A percentile compares a stretch with the other conserved stretches of the same genome.
Conservation (phyloP, 2,888 invertebrate species). For the Patella depressa region DNA sequence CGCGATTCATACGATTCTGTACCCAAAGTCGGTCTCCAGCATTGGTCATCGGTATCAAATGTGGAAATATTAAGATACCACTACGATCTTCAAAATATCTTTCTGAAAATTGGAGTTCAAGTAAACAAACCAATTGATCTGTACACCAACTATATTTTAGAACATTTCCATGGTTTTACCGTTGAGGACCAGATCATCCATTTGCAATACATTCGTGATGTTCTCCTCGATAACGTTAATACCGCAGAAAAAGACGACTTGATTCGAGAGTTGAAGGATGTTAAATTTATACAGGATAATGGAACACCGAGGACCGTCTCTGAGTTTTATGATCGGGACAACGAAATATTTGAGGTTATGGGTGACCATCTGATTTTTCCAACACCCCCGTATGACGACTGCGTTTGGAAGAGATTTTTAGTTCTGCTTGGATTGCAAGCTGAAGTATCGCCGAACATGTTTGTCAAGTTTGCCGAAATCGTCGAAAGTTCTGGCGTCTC, state of each 20-base stretch:
- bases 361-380: conserved; percentile 41
- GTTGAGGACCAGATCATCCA: conserved; percentile 16
- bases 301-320: conserved; percentile 37
- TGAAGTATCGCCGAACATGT: conserved; percentile 29
- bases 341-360: conserved; percentile 45
- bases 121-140: conserved; percentile 16
- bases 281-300: conserved; percentile 39
- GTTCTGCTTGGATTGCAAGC: conserved; percentile 29
- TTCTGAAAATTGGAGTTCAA: conserved; percentile 34
- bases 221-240: neutral
- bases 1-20: no score
- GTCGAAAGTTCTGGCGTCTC: conserved; percentile 26
- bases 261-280: conserved; percentile 29
- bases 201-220: conserved; percentile 24
- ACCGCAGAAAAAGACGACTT: conserved; percentile 29
- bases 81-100: conserved; percentile 27
- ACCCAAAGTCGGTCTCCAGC: conserved; percentile 20
- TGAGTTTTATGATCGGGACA: conserved; percentile 47
- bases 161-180: conserved; percentile 22
- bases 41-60: conserved; percentile 16
- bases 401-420: conserved; percentile 30
- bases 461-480: conserved; percentile 34
- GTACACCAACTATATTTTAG: conserved; percentile 35
- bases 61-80: conserved; percentile 19
- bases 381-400: conserved; percentile 26